Percentiles rank a stretch among this genome's conserved stretches.
phyloP scores from a whole-genome alignment of 1,140 invertebrate species.

The Heliconius eleuchia region DNA sequence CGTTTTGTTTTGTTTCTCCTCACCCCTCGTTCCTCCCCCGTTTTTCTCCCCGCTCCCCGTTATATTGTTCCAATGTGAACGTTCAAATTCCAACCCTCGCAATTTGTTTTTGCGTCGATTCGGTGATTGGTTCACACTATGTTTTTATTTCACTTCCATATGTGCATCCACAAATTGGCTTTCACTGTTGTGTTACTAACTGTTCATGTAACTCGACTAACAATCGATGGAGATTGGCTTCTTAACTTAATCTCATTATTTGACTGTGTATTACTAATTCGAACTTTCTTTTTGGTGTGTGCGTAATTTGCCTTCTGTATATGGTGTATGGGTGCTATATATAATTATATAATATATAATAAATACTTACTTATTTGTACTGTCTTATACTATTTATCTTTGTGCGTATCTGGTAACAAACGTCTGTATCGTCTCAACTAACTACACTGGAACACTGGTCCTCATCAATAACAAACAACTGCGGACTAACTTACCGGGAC shows the following conservation, averaged over 20 bases:
- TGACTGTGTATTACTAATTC: constrained; percentile 66
- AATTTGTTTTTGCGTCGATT: constrained; percentile 59
- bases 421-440: not conserved
- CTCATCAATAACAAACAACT: not conserved
- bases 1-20: constrained; percentile 82
- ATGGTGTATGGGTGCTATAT: constrained; percentile 65
- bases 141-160: constrained; percentile 48
- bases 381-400: not conserved
- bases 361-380: constrained; percentile 9
- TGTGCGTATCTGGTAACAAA: not conserved
- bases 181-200: constrained; percentile 70
- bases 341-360: constrained; percentile 36
- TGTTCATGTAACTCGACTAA: constrained; percentile 69
- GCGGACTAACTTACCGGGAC: no score
- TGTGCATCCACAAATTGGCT: constrained; percentile 64
- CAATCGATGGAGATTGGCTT: constrained; percentile 75
- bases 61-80: constrained; percentile 47
- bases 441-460: constrained; percentile 2
- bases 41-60: constrained; percentile 38
- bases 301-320: constrained; percentile 79
- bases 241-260: constrained; percentile 58
- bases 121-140: constrained; percentile 78
- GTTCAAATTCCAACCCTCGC: constrained; percentile 50
- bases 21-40: constrained; percentile 40
- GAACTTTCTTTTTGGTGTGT: constrained; percentile 68